Evolutionary conservation across 2,797 vertebrate species (phyloP), one percentile per base, ranked within the genome.

Genomic region (Oryzias dopingdopingensis): DNA sequence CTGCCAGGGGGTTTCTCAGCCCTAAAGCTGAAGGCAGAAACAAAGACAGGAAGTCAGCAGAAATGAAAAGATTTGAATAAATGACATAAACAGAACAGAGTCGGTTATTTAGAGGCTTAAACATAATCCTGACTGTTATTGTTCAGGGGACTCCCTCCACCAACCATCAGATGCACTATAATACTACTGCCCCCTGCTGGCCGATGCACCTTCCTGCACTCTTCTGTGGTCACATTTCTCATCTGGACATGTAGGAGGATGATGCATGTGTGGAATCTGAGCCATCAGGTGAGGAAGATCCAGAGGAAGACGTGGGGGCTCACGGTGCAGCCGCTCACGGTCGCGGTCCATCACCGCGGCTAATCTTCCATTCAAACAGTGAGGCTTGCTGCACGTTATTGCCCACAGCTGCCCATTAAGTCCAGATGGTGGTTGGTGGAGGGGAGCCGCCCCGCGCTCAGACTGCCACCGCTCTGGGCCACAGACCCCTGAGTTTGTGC

Each of bases 1-100:
- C 90, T 0, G 93, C 92, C 71, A 96, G 67, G 0, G 95, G 93
- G 66, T 93, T 94, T 65, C 94, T 92, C 47, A 96, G 85, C 62
- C 94, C 90, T 48, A 96, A 84, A 61, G 94, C 95, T 96, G 87
- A 2, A 0, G 20, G 56, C 20, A 29, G 37, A 47, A 60, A 47
- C 47, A 10, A 10, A 22, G 22, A 42, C 43, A 48, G 43, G 2
- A 58, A 4, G 2, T 22, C 5, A 42, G 44, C 6, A 56, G 6
- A 26, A 18, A 42, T 56, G 1, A 54, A 68, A 60, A 63, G 14
- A 67, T 58, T 49, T n/a, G 51, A 60, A 18, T 56, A 46, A 59
- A 45, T 22, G 26, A 64, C 44, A 20, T 17, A 52, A 32, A 55
- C 52, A 68, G 40, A 18, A 12, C 3, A 17, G 6, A 6, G 44